Conservation (phyloP, 2,888 invertebrate species). For the Hetaerina titia region DNA sequence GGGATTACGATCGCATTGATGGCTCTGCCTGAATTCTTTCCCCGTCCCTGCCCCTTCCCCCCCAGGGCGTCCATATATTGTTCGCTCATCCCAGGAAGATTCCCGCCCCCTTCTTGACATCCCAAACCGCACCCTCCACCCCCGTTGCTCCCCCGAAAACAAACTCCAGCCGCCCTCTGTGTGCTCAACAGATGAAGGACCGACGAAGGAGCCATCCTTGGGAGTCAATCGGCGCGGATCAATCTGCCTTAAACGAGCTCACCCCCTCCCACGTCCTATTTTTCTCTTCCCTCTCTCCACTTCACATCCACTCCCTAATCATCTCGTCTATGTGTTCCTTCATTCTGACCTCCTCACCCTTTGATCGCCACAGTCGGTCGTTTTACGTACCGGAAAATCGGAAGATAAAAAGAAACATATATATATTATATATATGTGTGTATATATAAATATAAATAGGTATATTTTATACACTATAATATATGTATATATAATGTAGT, state of each 20-base stretch:
- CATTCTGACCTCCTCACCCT: background rate
- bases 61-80: background rate
- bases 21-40: background rate
- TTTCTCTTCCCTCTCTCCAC: background rate
- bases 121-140: background rate
- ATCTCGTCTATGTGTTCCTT: background rate
- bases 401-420: too few species aligned
- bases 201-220: background rate
- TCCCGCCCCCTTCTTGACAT: background rate
- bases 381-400: too few species aligned
- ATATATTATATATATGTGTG: too few species aligned
- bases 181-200: background rate
- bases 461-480: too few species aligned
- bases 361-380: too few species aligned
- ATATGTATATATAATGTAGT: too few species aligned
- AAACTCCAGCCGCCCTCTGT: background rate
- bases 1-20: constrained; percentile 2
- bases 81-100: background rate
- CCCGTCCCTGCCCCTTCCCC: background rate
- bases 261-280: background rate
- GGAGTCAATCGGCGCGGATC: background rate
- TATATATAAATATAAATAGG: too few species aligned
- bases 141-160: background rate
- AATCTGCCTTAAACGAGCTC: background rate
- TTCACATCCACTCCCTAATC: background rate